phyloP scores from a whole-genome alignment of 1,140 invertebrate species.

The Caenorhabditis tropicalis region DNA sequence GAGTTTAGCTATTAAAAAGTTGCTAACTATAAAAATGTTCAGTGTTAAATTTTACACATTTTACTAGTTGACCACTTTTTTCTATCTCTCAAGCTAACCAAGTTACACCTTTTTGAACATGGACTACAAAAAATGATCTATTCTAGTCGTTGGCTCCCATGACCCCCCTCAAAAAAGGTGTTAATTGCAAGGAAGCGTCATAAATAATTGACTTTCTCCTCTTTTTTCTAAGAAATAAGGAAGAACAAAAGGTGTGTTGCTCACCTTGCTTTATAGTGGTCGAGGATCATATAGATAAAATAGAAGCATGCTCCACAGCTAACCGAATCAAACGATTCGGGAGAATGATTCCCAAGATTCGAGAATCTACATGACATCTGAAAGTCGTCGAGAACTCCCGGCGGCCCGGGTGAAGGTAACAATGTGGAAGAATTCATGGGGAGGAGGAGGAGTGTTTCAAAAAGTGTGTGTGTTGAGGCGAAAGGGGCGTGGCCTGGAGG shows the following conservation, averaged over 20 bases:
- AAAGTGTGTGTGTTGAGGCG: background rate
- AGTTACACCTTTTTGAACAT: too few species aligned
- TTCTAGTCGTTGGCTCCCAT: too few species aligned
- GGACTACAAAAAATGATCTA: background rate
- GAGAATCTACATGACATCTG: constrained; percentile 36
- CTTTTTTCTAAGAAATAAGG: background rate
- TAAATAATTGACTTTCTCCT: constrained; percentile 9
- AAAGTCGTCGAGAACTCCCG: background rate
- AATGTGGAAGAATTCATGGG: background rate
- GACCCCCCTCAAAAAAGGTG: too few species aligned
- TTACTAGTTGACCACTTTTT: too few species aligned
- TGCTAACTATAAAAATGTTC: too few species aligned
- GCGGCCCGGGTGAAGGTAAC: background rate
- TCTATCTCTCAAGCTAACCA: too few species aligned
- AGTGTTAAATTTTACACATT: too few species aligned
- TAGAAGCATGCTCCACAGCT: constrained; percentile 1
- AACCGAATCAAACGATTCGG: background rate
- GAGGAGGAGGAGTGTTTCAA: background rate
- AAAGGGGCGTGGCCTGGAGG: background rate
- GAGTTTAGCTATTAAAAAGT: too few species aligned
- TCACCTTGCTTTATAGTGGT: constrained; percentile 4
- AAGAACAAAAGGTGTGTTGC: background rate
- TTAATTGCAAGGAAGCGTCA: background rate
- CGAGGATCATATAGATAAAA: background rate
- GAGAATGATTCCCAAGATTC: background rate